Percentiles rank a stretch among this genome's conserved stretches.
Evolutionary conservation across 2,888 invertebrate genomes (phyloP).

Genomic region (Schizaphis graminum): DNA sequence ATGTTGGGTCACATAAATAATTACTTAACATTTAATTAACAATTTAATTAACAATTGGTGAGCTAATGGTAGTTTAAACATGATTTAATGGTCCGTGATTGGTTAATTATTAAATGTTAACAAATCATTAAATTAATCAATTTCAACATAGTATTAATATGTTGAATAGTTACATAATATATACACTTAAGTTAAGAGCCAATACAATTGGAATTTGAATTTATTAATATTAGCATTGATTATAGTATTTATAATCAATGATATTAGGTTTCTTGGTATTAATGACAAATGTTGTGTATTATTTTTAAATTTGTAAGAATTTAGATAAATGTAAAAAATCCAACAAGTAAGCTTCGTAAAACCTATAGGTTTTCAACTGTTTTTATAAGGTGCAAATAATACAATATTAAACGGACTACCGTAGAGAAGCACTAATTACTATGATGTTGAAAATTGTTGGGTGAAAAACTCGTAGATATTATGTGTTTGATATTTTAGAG

Average conservation of each 20-base stretch:
- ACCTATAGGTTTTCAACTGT: background rate
- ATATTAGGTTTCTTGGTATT: background rate
- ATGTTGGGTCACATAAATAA: background rate
- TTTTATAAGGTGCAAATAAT: background rate
- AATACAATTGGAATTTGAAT: background rate
- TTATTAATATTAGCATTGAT: background rate
- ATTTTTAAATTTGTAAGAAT: background rate
- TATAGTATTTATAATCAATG: too few species aligned
- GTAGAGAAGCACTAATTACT: background rate
- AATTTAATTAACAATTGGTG: background rate
- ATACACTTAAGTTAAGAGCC: background rate
- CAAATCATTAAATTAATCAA: background rate
- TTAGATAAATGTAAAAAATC: background rate
- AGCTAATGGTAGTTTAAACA: background rate
- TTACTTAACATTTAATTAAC: background rate
- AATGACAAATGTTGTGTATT: background rate
- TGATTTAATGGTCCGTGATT: background rate
- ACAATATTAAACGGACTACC: background rate
- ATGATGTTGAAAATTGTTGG: background rate
- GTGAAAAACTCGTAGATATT: background rate
- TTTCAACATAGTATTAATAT: background rate
- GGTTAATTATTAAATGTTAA: background rate
- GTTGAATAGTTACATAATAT: background rate
- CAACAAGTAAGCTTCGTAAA: background rate
- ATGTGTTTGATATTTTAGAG: background rate